phyloP scores from a whole-genome alignment of 1,140 invertebrate genomes.

The Globodera rostochiensis region DNA sequence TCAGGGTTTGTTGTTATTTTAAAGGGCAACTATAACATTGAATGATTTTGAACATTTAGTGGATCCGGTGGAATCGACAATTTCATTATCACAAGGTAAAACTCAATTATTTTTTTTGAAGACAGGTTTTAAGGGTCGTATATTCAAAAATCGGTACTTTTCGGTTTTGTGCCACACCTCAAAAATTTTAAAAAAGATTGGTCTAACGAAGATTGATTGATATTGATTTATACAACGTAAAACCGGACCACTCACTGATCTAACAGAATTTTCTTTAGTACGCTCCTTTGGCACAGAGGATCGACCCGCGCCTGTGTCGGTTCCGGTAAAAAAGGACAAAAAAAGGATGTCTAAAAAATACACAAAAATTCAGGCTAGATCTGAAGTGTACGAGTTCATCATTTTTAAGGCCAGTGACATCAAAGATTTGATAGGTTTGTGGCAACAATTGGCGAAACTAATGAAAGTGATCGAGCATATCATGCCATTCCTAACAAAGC shows the following conservation, averaged over 20 bases:
- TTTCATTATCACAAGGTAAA: constrained; percentile 91
- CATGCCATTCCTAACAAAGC: too few species aligned
- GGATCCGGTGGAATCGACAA: constrained; percentile 96
- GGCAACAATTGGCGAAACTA: too few species aligned
- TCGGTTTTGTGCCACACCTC: too few species aligned
- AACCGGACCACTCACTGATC: too few species aligned
- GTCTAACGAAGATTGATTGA: too few species aligned
- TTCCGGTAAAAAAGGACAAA: constrained; percentile 69
- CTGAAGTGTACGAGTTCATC: constrained; percentile 93
- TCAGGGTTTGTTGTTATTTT: constrained; percentile 69
- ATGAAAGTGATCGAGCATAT: too few species aligned
- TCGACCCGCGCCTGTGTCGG: constrained; percentile 85
- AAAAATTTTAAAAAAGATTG: neutral
- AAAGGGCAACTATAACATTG: neutral
- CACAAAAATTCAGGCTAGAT: constrained; percentile 73
- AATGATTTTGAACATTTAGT: constrained; percentile 68
- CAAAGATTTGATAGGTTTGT: constrained; percentile 81
- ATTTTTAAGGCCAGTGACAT: constrained; percentile 96
- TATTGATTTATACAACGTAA: too few species aligned
- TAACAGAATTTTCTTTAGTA: constrained; percentile 71
- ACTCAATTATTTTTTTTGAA: neutral
- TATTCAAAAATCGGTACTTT: neutral
- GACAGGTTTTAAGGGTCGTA: neutral
- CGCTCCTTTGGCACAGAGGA: constrained; percentile 98
- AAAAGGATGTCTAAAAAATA: too few species aligned